These are phyloP conservation scores for Triplophysa siluroides DNA, from an alignment of 2,113 vertebrate genomes.

Conservation along the genomic window DNA sequence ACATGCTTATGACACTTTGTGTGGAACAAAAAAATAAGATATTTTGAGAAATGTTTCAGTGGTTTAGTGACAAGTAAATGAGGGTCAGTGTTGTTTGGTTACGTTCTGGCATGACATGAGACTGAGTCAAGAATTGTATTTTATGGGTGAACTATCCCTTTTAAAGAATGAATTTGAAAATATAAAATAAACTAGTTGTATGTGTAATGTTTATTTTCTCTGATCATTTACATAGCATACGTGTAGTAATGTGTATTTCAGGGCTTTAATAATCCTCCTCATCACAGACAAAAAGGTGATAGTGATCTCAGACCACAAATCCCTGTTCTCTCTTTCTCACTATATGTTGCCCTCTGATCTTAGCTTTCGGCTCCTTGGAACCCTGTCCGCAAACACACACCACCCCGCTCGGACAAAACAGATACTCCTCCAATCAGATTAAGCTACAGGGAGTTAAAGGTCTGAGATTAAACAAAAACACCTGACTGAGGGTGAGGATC, in stretches of 20 bases:
- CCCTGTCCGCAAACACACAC: conserved; percentile 49
- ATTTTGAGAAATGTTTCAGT: no score
- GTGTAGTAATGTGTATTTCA: conserved; percentile 1
- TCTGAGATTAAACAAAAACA: conserved; percentile 66
- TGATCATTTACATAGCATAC: conserved; percentile 4
- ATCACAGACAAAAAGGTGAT: background rate
- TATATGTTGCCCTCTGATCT: conserved; percentile 21
- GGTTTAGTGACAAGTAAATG: no score
- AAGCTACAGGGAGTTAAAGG: conserved; percentile 61
- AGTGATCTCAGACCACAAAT: conserved; percentile 33
- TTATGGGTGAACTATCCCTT: no score
- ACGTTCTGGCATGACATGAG: no score
- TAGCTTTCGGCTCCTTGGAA: conserved; percentile 42
- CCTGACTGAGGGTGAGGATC: conserved; percentile 51
- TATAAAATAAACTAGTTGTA: background rate
- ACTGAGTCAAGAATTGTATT: no score
- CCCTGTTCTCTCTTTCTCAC: conserved; percentile 39
- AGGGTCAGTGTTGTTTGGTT: no score
- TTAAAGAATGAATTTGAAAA: background rate
- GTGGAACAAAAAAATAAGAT: no score
- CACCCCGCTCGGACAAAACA: conserved; percentile 43
- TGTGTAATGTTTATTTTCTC: background rate
- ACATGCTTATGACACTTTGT: no score
- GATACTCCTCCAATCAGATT: conserved; percentile 62
- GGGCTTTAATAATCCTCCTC: conserved; percentile 27